Evolutionary conservation across 2,888 invertebrate species (phyloP), one percentile per base, ranked within the genome.

Genomic region (Melinaea marsaeus): DNA sequence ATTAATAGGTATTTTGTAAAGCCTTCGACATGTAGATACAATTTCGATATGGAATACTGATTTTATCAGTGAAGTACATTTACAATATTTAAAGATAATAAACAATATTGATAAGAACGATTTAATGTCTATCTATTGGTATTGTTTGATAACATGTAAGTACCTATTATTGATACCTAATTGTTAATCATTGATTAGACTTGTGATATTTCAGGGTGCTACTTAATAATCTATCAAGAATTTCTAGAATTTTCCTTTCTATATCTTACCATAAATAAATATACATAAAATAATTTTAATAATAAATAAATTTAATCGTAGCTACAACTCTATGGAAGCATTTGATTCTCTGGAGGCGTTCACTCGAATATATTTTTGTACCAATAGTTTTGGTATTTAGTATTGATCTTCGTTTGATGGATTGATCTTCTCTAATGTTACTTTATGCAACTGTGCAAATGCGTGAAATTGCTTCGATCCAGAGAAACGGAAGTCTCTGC

Each of bases 361-460:
- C 86, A 79, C 77, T 84, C 85, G 78, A 77, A 75, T 77, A 77
- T 80, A 81, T 80, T 84, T 81, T 83, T 85, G 75, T 70, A 66
- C 69, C 73, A 77, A 79, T 32, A 22, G 82, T 84, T 79, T 78
- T 75, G 71, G 71, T 71, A 69, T 75, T 54, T 57, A 70, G 76
- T 76, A 76, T 78, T 74, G 71, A 71, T 77, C 77, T 79, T 77
- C 77, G 74, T 76, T 33, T 48, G 48, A 48, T 13, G n/a, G 13
- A 48, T 48, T 48, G 37, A 37, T 37, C 37, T 37, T 5, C 37
- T 37, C 5, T 48, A 54, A 54, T 74, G 76, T 79, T 75, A 83
- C 85, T 88, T 87, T 88, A 88, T 89, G 88, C 89, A 90, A 90
- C 81, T 80, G 83, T 78, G 84, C 79, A 80, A 22, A 75, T 75